Evolutionary conservation across 2,113 vertebrate genomes (phyloP), one percentile per base, ranked within the genome.

Genomic region (Gopherus evgoodei): DNA sequence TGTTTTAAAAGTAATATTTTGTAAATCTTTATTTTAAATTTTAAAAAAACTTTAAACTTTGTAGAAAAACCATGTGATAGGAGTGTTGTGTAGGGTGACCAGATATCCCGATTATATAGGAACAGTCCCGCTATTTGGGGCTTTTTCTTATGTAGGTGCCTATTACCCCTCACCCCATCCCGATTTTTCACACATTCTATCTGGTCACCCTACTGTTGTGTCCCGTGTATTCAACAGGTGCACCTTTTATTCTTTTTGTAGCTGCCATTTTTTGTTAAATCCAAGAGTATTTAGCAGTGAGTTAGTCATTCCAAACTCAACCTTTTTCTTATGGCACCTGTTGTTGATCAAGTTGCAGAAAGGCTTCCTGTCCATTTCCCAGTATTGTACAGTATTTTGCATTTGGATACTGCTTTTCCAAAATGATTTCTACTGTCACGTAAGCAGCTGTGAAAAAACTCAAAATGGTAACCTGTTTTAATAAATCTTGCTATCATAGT

Each of bases 21-120:
- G 72, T 83, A 79, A 72, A 79, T 65, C 56, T 84, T 72, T 84
- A 81, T 38, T 84, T 88, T 78, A 79, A 72, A 54, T 91, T 87
- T 47, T 79, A 86, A 92, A 83, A 38, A 27, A 44, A 31, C 62
- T 88, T 92, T 47, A 69, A 52, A 83, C 76, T 92, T 92, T 92
- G 91, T 84, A 84, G 86, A 88, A 92, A 81, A 84, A 88, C 65
- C 35, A 84, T 88, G 54, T 88, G 91, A 92, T 84, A 81, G 65
- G 22, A 65, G 50, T 72, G 78, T 82, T 53, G 6, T 53, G 17
- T 19, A 52, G 17, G 52, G 52, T 52, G 52, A 52, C 52, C 16
- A 52, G 16, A 52, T 19, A 16, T 52, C 52, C 52, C 2, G 52
- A 19, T 19, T 52, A 19, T 52, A 52, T 52, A 52, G 50, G 50